Percentiles rank a stretch among this genome's conserved stretches.
phyloP scores from a whole-genome alignment of 2,113 vertebrate species.

The Hylia prasina region DNA sequence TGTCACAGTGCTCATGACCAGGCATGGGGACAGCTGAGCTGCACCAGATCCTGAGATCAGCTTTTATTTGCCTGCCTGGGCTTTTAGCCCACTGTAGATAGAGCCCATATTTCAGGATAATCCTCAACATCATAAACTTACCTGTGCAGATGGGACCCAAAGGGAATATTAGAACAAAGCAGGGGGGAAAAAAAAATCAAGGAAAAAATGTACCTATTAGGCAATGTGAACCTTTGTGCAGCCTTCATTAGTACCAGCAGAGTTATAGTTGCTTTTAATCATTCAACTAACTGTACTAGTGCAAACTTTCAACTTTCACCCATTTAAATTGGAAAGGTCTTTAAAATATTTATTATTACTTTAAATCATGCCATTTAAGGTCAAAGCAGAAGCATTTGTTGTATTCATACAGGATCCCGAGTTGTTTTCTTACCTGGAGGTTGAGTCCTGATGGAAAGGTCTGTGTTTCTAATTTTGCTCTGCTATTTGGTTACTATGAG shows the following conservation, averaged over 20 bases:
- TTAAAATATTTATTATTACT: slow-evolving; percentile 57
- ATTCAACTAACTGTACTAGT: not conserved
- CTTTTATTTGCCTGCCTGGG: not conserved
- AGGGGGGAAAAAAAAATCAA: not conserved
- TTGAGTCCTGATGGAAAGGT: slow-evolving; percentile 46
- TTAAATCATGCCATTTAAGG: slow-evolving; percentile 46
- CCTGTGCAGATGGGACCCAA: slow-evolving; percentile 24
- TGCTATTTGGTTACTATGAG: slow-evolving; percentile 39
- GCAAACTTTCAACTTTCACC: slow-evolving; percentile 33
- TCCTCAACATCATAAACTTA: slow-evolving; percentile 24
- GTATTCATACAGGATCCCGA: not conserved
- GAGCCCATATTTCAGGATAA: not conserved
- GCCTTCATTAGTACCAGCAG: slow-evolving; percentile 24
- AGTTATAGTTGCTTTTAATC: slow-evolving; percentile 17
- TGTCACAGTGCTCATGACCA: rapidly evolving
- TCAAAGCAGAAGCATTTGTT: slow-evolving; percentile 55
- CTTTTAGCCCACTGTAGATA: not conserved
- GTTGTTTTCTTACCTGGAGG: slow-evolving; percentile 60
- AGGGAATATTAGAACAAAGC: slow-evolving; percentile 8
- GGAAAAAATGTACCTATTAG: slow-evolving; percentile 19
- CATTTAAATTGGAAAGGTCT: slow-evolving; percentile 26
- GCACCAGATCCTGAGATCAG: not conserved
- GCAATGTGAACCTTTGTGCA: not conserved
- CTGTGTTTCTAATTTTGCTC: slow-evolving; percentile 62
- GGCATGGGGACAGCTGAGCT: not conserved